A percentile compares a stretch with the other conserved stretches of the same genome.
These are phyloP conservation scores for Agrochola macilenta DNA, from an alignment of 2,888 invertebrate species.

Conservation along the genomic window DNA sequence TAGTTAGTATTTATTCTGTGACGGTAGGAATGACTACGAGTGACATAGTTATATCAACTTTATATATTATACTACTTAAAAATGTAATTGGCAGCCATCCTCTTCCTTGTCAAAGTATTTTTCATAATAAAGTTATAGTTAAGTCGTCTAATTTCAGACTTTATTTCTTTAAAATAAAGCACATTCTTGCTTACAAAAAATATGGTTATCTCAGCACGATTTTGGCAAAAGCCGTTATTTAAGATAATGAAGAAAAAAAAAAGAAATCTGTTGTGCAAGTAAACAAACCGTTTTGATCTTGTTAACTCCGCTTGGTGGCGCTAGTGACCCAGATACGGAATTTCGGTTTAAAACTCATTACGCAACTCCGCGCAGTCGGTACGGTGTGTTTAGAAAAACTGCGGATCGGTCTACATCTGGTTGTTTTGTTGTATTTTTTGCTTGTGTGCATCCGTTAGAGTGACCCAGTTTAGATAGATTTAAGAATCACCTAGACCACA, in stretches of 20 bases:
- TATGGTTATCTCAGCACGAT: conserved; percentile 26
- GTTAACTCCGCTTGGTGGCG: conserved; percentile 64
- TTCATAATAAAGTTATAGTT: not conserved
- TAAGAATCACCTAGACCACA: not conserved
- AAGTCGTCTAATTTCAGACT: not conserved
- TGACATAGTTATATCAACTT: not conserved
- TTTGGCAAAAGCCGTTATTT: conserved; percentile 63
- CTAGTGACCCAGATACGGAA: conserved; percentile 72
- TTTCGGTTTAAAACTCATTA: conserved; percentile 69
- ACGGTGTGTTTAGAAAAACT: conserved; percentile 42
- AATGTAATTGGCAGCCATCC: not conserved
- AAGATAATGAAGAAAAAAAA: conserved; percentile 60
- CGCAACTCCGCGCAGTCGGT: conserved; percentile 65
- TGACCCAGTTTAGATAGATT: conserved; percentile 34
- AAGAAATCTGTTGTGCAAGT: conserved; percentile 74
- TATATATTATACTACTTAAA: no score
- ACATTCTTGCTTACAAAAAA: conserved; percentile 10
- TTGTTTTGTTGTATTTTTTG: conserved; percentile 35
- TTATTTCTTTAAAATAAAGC: not conserved
- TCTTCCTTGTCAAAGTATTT: conserved; percentile 12
- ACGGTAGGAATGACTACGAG: not conserved
- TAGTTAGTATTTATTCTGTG: no score
- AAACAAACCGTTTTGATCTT: conserved; percentile 74
- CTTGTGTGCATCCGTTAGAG: conserved; percentile 28
- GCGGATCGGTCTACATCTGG: conserved; percentile 11